phyloP scores from a whole-genome alignment of 1,140 invertebrate species.

The Philotrypesis tridentata region DNA sequence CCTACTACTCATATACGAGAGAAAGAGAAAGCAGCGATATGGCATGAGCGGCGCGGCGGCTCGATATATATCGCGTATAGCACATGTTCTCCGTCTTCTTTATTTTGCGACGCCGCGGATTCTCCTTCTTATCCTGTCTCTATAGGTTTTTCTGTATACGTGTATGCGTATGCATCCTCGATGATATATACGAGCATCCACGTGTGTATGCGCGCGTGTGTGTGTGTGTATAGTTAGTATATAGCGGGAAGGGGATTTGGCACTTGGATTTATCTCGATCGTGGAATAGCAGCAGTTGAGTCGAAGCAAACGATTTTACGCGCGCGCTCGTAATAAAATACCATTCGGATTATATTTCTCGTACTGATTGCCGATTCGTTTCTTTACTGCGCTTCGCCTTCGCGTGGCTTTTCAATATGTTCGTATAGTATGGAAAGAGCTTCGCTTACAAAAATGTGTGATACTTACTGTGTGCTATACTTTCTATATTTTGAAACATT shows the following conservation, averaged over 20 bases:
- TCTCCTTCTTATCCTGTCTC: neutral
- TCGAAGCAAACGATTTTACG: conserved; percentile 1
- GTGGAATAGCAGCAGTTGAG: neutral
- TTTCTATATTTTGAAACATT: too few species aligned
- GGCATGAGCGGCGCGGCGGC: neutral
- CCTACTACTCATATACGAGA: neutral
- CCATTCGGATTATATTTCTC: neutral
- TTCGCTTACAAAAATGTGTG: too few species aligned
- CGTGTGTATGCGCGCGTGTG: too few species aligned
- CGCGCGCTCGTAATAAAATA: conserved; percentile 7
- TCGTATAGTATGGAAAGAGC: too few species aligned
- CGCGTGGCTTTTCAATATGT: too few species aligned
- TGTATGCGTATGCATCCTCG: neutral
- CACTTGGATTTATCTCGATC: conserved; percentile 19
- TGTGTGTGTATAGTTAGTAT: neutral
- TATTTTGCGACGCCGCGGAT: neutral
- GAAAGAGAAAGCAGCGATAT: neutral
- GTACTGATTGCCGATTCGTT: neutral
- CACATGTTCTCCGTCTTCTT: neutral
- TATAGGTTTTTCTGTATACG: neutral
- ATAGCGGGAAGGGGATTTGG: neutral
- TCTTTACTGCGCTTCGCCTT: neutral
- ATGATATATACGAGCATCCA: neutral
- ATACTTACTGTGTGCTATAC: too few species aligned
- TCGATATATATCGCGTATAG: neutral